Conservation (phyloP, 1,140 invertebrate genomes). For the Procambarus virginalis region DNA sequence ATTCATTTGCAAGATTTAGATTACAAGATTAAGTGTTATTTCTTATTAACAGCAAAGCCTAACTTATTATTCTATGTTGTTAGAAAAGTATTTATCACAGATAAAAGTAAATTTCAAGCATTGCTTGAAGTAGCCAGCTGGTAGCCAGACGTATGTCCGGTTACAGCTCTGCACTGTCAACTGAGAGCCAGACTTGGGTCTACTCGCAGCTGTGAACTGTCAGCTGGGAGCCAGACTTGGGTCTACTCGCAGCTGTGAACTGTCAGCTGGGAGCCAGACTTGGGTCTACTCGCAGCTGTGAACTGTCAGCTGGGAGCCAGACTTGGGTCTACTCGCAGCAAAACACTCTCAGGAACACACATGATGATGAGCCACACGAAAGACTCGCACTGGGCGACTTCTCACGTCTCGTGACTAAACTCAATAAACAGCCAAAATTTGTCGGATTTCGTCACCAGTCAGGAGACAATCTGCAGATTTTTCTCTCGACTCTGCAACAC, state of each 20-base stretch:
- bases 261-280: neutral
- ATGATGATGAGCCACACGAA: neutral
- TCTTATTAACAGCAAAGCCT: neutral
- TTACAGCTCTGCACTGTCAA: neutral
- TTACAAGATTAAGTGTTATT: neutral
- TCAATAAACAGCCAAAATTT: neutral
- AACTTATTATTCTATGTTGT: neutral
- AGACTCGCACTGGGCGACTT: slow-evolving; percentile 1
- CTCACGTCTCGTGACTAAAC: neutral
- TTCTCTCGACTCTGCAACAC: slow-evolving; percentile 2
- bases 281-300: neutral
- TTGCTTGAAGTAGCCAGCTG: neutral
- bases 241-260: neutral
- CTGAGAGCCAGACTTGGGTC: neutral
- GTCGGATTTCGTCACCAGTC: neutral
- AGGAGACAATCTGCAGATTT: neutral
- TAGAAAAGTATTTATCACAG: neutral
- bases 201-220: neutral
- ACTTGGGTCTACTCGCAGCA: neutral
- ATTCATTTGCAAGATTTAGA: neutral
- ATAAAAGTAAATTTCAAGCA: neutral
- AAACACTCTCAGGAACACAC: neutral
- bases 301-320: neutral
- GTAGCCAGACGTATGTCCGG: neutral
- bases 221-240: neutral